These are phyloP conservation scores for Cryptoprocta ferox DNA, from an alignment of 2,797 vertebrate genomes.

Conservation along the genomic window DNA sequence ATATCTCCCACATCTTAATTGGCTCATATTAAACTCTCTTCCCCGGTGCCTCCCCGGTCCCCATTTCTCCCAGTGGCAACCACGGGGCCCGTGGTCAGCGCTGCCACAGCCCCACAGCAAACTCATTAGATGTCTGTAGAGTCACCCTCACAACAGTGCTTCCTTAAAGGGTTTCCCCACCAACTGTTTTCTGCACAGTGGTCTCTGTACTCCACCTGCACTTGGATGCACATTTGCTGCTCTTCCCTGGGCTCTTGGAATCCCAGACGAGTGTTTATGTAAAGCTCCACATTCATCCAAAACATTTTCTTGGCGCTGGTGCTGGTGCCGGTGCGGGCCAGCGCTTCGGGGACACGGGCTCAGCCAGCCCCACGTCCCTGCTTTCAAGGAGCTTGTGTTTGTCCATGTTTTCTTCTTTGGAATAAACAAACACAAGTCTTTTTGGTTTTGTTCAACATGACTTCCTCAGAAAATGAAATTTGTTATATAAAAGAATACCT, in stretches of 20 bases:
- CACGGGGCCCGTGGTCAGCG: not conserved
- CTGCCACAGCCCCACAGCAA: not conserved
- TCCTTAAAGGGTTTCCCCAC: not conserved
- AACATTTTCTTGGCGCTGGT: fast-evolving
- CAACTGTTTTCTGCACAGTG: fast-evolving
- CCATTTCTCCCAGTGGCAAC: not conserved
- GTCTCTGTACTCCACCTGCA: not conserved
- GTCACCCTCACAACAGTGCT: not conserved
- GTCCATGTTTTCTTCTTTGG: not conserved
- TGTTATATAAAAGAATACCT: not conserved
- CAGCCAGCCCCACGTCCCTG: fast-evolving
- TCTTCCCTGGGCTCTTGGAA: not conserved
- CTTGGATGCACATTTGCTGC: not conserved
- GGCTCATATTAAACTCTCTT: slow-evolving; percentile 16
- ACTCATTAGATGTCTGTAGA: not conserved
- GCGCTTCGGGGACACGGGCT: not conserved
- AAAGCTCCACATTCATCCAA: not conserved
- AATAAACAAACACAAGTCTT: not conserved
- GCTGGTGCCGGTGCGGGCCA: not conserved
- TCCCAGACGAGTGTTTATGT: not conserved
- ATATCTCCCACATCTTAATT: slow-evolving; percentile 41
- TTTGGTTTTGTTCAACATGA: not conserved
- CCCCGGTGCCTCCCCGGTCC: not conserved
- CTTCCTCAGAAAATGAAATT: not conserved
- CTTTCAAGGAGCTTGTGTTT: not conserved